These are phyloP conservation scores for Hippocampus guttulatus DNA, from an alignment of 2,113 vertebrate species.

Conservation along the genomic window DNA sequence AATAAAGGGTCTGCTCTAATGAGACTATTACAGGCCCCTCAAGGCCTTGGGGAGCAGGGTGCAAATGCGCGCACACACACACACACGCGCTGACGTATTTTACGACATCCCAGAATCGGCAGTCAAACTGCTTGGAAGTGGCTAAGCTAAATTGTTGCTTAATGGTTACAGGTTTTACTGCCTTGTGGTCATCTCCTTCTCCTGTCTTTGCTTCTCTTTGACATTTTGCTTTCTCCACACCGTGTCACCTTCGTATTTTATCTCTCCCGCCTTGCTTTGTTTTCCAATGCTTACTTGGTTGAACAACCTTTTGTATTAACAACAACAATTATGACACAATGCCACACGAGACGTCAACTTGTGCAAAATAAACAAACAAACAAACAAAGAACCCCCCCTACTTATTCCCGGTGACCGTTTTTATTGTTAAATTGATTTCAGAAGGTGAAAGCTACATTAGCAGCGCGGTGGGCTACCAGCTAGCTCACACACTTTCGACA, in stretches of 20 bases:
- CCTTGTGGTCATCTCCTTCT: not conserved
- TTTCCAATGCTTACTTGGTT: not conserved
- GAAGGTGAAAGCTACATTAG: too few relatives aligned
- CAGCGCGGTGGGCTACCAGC: too few relatives aligned
- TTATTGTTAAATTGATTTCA: too few relatives aligned
- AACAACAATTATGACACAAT: too few relatives aligned
- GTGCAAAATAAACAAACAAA: too few relatives aligned
- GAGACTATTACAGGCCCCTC: constrained; percentile 42
- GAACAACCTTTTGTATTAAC: too few relatives aligned
- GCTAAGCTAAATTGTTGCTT: constrained; percentile 37
- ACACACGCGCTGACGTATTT: constrained; percentile 38
- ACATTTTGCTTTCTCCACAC: not conserved
- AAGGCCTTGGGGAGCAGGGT: constrained; percentile 27
- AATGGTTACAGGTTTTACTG: constrained; percentile 31
- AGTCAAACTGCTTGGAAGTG: constrained; percentile 31
- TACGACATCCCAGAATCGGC: constrained; percentile 29
- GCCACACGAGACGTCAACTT: too few relatives aligned
- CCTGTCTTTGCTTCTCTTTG: not conserved
- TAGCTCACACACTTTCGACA: too few relatives aligned
- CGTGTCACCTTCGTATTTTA: not conserved
- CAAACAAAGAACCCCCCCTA: too few relatives aligned
- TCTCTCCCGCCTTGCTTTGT: not conserved
- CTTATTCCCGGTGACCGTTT: too few relatives aligned
- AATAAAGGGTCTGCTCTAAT: constrained; percentile 43
- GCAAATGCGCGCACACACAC: constrained; percentile 11